These are phyloP conservation scores for Lucilia sericata DNA, from an alignment of 1,140 invertebrate genomes.

Conservation along the genomic window DNA sequence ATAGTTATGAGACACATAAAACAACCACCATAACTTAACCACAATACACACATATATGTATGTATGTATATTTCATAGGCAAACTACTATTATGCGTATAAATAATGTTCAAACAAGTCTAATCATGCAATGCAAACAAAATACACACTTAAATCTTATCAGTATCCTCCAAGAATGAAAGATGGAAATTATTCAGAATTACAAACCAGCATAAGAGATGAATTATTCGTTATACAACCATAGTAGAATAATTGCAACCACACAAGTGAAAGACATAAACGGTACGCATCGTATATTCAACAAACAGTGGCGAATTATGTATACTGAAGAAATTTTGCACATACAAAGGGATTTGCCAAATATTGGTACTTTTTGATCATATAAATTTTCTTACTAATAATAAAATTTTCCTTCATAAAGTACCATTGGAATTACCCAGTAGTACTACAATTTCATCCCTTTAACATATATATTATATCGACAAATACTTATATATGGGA, in stretches of 20 bases:
- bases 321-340: too few relatives aligned
- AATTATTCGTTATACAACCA: not conserved
- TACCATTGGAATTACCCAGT: not conserved
- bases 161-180: not conserved
- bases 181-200: not conserved
- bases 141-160: not conserved
- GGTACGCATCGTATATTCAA: too few relatives aligned
- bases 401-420: not conserved
- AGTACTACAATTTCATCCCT: not conserved
- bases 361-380: too few relatives aligned
- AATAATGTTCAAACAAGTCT: conserved; percentile 24
- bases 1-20: not conserved
- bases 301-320: too few relatives aligned
- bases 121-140: conserved; percentile 20
- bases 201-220: not conserved
- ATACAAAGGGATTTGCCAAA: too few relatives aligned
- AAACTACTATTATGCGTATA: not conserved
- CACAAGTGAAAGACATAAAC: not conserved
- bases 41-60: not conserved
- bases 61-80: not conserved
- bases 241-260: not conserved
- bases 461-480: not conserved
- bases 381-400: too few relatives aligned
- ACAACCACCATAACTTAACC: conserved; percentile 19
- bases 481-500: conserved; percentile 10